Base-by-base conservation (phyloP, 2,113 vertebrate genomes). In the Brachypodius melanocephalos region DNA sequence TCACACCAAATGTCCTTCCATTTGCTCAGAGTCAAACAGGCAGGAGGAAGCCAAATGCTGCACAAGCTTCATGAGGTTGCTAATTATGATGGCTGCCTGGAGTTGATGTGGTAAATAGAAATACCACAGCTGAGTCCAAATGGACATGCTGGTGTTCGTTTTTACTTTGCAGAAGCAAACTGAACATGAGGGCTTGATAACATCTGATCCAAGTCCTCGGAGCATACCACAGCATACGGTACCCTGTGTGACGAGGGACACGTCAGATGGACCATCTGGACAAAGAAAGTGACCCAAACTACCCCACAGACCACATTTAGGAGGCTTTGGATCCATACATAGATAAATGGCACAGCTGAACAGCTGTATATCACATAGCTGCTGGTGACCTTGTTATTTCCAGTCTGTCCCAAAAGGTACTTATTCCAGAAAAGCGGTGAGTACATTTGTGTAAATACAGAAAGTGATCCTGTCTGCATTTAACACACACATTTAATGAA, bases 11-110 rank as follows among this genome's bases (percentile, higher is more conserved):
- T 82, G 94, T 94, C 75, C 75, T 96, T 75, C 97, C 90, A 12
- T 98, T 98, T 98, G 98, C 95, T 98, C 78, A 72, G 80, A 97
- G 86, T 86, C 91, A 95, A 91, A 97, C 42, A 93, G 93, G 93
- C 95, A 94, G 89, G 68, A 90, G 91, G 87, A 21, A 80, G 97
- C 96, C 98, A 98, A 98, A 98, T 91, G 97, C 63, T 95, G 90
- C 83, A 77, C 43, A 71, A 88, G 77, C 63, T 97, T 96, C 96
- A 95, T 84, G 94, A 97, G 89, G 88, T 18, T 97, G 83, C 81
- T 97, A 97, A 97, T 97, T 94, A 86, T 68, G 52, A 80, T 55
- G 93, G 61, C 55, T 90, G 83, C 72, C 90, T 90, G 90, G 85
- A 95, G 83, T 46, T 31, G 65, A 85, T 95, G 71, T 86, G 93